phyloP scores from a whole-genome alignment of 2,113 vertebrate genomes.

The Gobiocypris rarus region DNA sequence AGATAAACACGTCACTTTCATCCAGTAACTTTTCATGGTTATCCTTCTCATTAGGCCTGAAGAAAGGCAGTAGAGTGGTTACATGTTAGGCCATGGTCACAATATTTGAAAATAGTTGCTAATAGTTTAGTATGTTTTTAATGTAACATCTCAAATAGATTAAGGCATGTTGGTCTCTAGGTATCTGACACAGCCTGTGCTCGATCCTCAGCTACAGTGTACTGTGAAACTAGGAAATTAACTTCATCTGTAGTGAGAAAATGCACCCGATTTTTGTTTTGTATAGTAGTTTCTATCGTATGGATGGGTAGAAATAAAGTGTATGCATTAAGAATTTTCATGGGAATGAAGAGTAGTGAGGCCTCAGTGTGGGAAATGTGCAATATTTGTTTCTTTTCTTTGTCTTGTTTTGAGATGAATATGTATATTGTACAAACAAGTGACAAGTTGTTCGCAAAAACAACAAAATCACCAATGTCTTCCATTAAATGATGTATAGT shows the following conservation, averaged over 20 bases:
- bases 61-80: not conserved
- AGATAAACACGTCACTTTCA: not conserved
- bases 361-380: slow-evolving; percentile 80
- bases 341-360: not conserved
- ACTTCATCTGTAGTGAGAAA: slow-evolving; percentile 10
- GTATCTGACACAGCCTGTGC: not conserved
- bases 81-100: not conserved
- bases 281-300: slow-evolving; percentile 1
- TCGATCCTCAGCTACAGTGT: not conserved
- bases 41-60: not conserved
- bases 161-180: not conserved
- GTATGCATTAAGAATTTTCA: not conserved
- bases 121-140: slow-evolving; percentile 9
- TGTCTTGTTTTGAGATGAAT: slow-evolving; percentile 79
- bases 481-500: slow-evolving; percentile 99
- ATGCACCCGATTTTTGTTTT: not conserved
- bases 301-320: not conserved
- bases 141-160: not conserved
- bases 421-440: slow-evolving; percentile 99
- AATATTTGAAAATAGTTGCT: not conserved
- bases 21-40: not conserved
- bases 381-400: slow-evolving; percentile 84
- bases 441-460: slow-evolving; percentile 99
- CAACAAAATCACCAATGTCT: slow-evolving; percentile 99
- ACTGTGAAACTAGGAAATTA: not conserved